phyloP scores from a whole-genome alignment of 1,140 invertebrate genomes.

The Marisa cornuarietis region DNA sequence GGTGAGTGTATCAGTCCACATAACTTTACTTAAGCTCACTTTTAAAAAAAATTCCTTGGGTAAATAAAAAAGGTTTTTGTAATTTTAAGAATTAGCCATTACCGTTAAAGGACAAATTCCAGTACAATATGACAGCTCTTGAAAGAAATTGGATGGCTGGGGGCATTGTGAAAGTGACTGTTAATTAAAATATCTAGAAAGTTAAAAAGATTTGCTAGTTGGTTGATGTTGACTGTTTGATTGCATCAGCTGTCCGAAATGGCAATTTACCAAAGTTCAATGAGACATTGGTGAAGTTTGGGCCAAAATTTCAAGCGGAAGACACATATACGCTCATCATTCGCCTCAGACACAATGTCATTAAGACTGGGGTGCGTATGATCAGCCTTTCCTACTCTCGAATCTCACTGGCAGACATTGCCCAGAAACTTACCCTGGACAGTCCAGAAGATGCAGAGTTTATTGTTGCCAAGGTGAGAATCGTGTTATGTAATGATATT shows the following conservation, averaged over 20 bases:
- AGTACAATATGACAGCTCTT: background rate
- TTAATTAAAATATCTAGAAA: background rate
- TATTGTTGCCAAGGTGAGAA: conserved; percentile 88
- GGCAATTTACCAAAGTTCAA: conserved; percentile 95
- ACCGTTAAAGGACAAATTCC: background rate
- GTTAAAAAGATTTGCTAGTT: background rate
- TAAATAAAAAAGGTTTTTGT: background rate
- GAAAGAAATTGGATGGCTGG: background rate
- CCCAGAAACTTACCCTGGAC: conserved; percentile 90
- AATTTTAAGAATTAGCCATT: background rate
- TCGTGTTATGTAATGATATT: background rate
- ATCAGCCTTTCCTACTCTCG: conserved; percentile 97
- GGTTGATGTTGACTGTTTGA: background rate
- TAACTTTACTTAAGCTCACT: background rate
- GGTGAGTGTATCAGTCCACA: conserved; percentile 55
- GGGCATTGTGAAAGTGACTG: background rate
- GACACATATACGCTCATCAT: conserved; percentile 95
- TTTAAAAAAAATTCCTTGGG: background rate
- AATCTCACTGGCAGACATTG: conserved; percentile 95
- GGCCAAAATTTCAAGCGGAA: conserved; percentile 72
- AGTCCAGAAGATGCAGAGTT: conserved; percentile 98
- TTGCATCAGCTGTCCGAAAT: conserved; percentile 82
- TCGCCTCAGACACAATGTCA: conserved; percentile 94
- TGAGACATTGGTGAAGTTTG: conserved; percentile 85
- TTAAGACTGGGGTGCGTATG: conserved; percentile 97